Base-by-base conservation (phyloP, 2,113 vertebrate genomes). In the Etia nguti region DNA sequence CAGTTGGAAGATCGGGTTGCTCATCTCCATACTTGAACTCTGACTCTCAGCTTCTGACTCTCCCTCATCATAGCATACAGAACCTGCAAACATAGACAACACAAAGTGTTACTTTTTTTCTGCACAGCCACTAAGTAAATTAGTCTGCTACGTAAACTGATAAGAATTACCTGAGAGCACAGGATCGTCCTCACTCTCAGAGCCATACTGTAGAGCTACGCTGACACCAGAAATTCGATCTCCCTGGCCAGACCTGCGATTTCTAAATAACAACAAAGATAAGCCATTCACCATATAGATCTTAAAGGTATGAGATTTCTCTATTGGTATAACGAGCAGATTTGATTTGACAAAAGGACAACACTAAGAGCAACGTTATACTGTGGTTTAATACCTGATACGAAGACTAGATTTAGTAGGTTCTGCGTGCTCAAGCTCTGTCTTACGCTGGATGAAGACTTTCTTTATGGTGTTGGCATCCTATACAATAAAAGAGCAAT, bases 391-490 rank as follows among this genome's bases (percentile, higher is more conserved):
- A 90, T 97, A 99, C 99, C 98, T 98, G 90, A 98, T 98, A 87
- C 99, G 98, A 84, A 99, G 96, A 93, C 98, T 99, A 77, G 98
- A 97, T 95, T 99, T 99, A 82, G 97, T 95, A 86, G 98, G 97
- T 94, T 99, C 99, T 43, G 97, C 97, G 87, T 98, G 98, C 86
- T 99, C 99, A 95, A 99, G 97, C 95, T 99, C 99, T 83, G 97
- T 97, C 89, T 97, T 99, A 91, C 98, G 97, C 95, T 99, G 98
- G 83, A 97, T 96, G 93, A 99, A 99, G 90, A 99, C 97, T 95
- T 99, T 99, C 95, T 99, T 99, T 91, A 99, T 99, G 16, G 97
- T 98, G 96, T 98, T 99, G 93, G 99, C 99, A 97, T 99, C 99
- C 99, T 99, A 86, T 4, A 94, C 4, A 95, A 89, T 24, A 83